Percentiles rank a stretch among this genome's conserved stretches.
Evolutionary conservation across 1,140 invertebrate species (phyloP).

Genomic region (Penaeus vannamei): DNA sequence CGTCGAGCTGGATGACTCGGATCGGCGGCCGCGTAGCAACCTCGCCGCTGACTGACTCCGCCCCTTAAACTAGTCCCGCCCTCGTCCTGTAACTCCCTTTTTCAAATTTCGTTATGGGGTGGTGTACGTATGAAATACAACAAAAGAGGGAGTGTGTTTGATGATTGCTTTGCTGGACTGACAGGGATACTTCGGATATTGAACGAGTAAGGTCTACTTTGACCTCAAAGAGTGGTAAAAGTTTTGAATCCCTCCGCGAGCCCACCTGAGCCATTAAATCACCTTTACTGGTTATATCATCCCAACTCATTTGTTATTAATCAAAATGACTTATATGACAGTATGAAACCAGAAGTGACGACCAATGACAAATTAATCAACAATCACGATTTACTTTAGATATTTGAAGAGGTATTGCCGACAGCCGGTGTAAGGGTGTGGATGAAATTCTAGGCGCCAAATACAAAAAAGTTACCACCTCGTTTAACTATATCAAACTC

Average conservation of each 20-base stretch:
- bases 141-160: no score
- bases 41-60: slow-evolving; percentile 53
- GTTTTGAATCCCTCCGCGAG: slow-evolving; percentile 54
- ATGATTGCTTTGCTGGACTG: no score
- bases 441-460: slow-evolving; percentile 3
- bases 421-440: slow-evolving; percentile 19
- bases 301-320: not conserved
- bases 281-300: slow-evolving; percentile 32
- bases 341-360: not conserved
- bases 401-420: no score
- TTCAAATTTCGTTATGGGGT: not conserved
- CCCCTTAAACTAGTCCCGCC: slow-evolving; percentile 58
- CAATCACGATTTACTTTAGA: no score
- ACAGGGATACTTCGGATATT: no score
- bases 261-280: slow-evolving; percentile 54
- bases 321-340: not conserved
- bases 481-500: no score
- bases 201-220: not conserved
- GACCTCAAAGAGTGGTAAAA: slow-evolving; percentile 50
- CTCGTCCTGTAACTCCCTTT: not conserved
- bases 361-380: not conserved
- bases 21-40: slow-evolving; percentile 30
- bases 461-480: slow-evolving; percentile 33
- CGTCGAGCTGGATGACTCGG: slow-evolving; percentile 24
- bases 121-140: not conserved